Evolutionary conservation across 1,140 invertebrate genomes (phyloP), one percentile per base, ranked within the genome.

Genomic region (Bombyx mandarina): DNA sequence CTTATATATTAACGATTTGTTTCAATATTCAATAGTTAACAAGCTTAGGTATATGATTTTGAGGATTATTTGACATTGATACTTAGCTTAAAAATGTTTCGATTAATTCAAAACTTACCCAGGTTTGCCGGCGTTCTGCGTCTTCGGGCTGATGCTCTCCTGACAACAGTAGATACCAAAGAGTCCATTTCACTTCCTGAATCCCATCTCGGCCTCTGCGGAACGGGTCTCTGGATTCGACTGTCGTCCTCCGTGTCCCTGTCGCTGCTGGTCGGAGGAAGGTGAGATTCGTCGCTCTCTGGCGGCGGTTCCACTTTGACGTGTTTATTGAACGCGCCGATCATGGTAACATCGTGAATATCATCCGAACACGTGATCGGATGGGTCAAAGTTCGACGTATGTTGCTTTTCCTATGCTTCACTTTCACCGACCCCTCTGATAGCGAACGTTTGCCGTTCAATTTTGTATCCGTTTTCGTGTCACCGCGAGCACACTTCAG

Each of bases 171-270:
- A 7, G 85, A 80, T 35, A 86, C 82, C 43, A 88, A 62, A 6
- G 85, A 88, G 53, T 88, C 88, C 86, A 89, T 82, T 59, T 89
- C 88, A 57, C 86, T 88, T 1, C 84, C 85, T 0, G 79, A 89
- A 58, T 82, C 86, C 86, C 76, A 88, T 45, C 73, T 68, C 58
- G 74, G 68, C 58, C 78, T 77, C 46, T 75, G 75, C 7, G 73
- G 66, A 4, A 74, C 69, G 12, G 71, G 68, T 54, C 73, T 79
- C 9, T 53, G 64, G 57, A 65, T 73, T 48, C 74, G 70, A 10
- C 67, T 78, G 67, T 87, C 84, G 45, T 85, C 84, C 62, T 86
- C 83, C 6, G 83, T 84, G 56, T 86, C 85, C 62, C 82, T 79
- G 56, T 84, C 84, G 62, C 79, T 85, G 58, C 82, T 86, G 0